These are phyloP conservation scores for Paedocypris sp. DNA, from an alignment of 2,113 vertebrate species.

Conservation along the genomic window DNA sequence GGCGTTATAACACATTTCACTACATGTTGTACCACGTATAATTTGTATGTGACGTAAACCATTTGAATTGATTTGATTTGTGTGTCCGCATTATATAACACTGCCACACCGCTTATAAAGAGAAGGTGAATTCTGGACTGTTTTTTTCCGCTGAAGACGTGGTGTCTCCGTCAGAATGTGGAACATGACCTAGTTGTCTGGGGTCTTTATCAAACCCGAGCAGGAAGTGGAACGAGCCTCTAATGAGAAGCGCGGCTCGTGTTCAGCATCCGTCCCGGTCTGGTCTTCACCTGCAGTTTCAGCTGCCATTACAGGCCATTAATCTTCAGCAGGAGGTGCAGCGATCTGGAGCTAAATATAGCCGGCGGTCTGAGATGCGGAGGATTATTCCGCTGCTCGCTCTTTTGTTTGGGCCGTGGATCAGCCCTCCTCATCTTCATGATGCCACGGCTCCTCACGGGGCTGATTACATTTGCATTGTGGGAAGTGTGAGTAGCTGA, in stretches of 20 bases:
- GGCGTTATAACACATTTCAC: too few species aligned
- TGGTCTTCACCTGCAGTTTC: constrained; percentile 37
- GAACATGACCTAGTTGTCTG: neutral
- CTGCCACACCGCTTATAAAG: too few species aligned
- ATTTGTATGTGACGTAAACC: too few species aligned
- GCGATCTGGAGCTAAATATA: constrained; percentile 30
- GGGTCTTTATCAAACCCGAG: neutral
- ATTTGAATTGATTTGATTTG: too few species aligned
- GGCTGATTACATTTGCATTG: neutral
- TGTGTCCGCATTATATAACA: too few species aligned
- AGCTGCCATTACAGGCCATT: constrained; percentile 41
- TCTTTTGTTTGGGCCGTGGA: neutral
- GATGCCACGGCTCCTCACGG: neutral
- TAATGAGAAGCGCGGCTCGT: constrained; percentile 29
- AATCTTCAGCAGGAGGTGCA: constrained; percentile 42
- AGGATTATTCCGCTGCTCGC: neutral
- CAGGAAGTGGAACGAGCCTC: neutral
- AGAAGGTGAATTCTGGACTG: too few species aligned
- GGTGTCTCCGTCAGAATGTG: neutral
- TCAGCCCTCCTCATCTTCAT: neutral
- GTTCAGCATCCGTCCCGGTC: constrained; percentile 40
- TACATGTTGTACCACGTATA: too few species aligned
- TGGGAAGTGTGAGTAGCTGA: neutral
- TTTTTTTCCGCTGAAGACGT: neutral
- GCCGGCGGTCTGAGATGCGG: constrained; percentile 11